Evolutionary conservation across 2,113 vertebrate species (phyloP), one percentile per base, ranked within the genome.

Genomic region (Syngnathoides biaculeatus): DNA sequence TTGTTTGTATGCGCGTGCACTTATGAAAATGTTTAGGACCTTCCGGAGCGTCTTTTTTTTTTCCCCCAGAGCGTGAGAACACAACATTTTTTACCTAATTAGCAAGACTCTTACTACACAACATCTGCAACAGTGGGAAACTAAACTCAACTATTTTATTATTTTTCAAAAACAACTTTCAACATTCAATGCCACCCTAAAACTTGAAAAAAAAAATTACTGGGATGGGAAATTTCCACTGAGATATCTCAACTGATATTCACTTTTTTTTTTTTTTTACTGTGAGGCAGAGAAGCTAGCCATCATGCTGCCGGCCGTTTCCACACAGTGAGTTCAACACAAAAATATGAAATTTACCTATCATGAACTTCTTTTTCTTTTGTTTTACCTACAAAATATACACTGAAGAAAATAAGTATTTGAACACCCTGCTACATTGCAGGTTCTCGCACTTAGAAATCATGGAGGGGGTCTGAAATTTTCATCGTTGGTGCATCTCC

Each of bases 11-110:
- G 85, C 75, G 70, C 64, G 42, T 74, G 77, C 77, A 75, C 67
- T 81, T 75, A 81, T 84, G 73, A 78, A 79, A 84, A 87, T 86
- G 84, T 81, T 90, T 80, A 77, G 71, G 74, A 84, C 71, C 71
- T 79, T 77, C 79, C 66, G 81, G 66, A 86, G 84, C 84, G 42
- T 15, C 42, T 14, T 86, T 86, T 81, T 67, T 76, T 75, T n/a
- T n/a, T n/a, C n/a, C n/a, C n/a, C n/a, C n/a, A 57, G 55, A 27
- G 64, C 42, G 50, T 75, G 79, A 79, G 72, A 80, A 67, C 45
- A 30, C 56, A 47, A 66, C 52, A 61, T 77, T 27, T 50, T 14
- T 39, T 84, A 84, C 73, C 79, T 87, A 87, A 91, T 89, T 89
- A 89, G 75, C 81, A 45, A 52, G 17, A 64, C 68, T 53, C 73